Evolutionary conservation across 1,140 invertebrate genomes (phyloP).

Genomic region (Euura saliciscinereae): DNA sequence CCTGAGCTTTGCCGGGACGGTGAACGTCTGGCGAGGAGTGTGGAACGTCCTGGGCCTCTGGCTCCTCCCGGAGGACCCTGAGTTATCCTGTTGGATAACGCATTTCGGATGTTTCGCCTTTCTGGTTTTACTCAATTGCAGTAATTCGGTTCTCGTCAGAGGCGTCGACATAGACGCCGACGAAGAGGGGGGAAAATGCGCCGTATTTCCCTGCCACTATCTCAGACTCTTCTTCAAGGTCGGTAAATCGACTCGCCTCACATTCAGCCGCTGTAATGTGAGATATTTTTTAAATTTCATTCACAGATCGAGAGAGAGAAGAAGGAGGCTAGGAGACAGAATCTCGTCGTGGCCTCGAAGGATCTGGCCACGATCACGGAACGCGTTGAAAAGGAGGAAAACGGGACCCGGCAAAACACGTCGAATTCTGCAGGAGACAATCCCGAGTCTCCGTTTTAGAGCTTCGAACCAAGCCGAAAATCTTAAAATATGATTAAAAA

Average conservation of each 20-base stretch:
- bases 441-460: conserved; percentile 41
- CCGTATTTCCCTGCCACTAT: conserved; percentile 82
- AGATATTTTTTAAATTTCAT: background rate
- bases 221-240: conserved; percentile 77
- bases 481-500: no score
- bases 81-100: conserved; percentile 78
- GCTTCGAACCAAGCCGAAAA: no score
- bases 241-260: conserved; percentile 19
- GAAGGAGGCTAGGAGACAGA: conserved; percentile 52
- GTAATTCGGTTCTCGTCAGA: conserved; percentile 81
- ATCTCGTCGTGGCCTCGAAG: conserved; percentile 41
- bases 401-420: conserved; percentile 44
- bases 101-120: conserved; percentile 74
- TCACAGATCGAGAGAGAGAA: conserved; percentile 55
- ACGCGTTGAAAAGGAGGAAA: conserved; percentile 49
- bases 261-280: background rate
- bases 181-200: conserved; percentile 78
- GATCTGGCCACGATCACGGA: conserved; percentile 38
- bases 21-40: conserved; percentile 86
- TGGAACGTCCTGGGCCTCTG: conserved; percentile 83
- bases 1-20: conserved; percentile 78
- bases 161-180: conserved; percentile 86
- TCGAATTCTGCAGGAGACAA: conserved; percentile 41
- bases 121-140: conserved; percentile 81
- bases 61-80: conserved; percentile 75